Conservation (phyloP, 2,888 invertebrate genomes). For the Alsophila aescularia region DNA sequence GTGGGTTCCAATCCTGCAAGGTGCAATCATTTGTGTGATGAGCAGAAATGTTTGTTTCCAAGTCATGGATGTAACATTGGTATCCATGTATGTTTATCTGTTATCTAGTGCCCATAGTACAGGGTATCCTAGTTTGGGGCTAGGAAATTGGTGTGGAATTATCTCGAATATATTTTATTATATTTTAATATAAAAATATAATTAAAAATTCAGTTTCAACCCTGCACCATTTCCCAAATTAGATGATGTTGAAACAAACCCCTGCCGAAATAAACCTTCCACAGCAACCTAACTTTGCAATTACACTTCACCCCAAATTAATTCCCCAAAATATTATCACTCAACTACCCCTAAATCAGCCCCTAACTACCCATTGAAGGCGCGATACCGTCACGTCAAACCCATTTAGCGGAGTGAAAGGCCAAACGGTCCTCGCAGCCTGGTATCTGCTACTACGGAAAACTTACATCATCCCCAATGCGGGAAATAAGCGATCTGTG, state of each 20-base stretch:
- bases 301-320: slow-evolving; percentile 32
- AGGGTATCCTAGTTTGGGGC: too few relatives aligned
- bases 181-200: too few relatives aligned
- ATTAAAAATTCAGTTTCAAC: background rate
- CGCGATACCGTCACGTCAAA: slow-evolving; percentile 43
- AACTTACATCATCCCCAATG: slow-evolving; percentile 77
- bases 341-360: slow-evolving; percentile 37
- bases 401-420: slow-evolving; percentile 50
- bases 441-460: slow-evolving; percentile 73
- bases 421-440: slow-evolving; percentile 63
- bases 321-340: slow-evolving; percentile 33
- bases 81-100: too few relatives aligned
- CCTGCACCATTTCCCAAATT: slow-evolving; percentile 10
- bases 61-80: too few relatives aligned
- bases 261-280: slow-evolving; percentile 18
- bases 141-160: too few relatives aligned
- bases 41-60: too few relatives aligned
- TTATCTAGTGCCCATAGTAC: too few relatives aligned
- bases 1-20: too few relatives aligned
- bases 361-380: slow-evolving; percentile 33
- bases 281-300: slow-evolving; percentile 9
- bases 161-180: too few relatives aligned
- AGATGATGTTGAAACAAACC: slow-evolving; percentile 4
- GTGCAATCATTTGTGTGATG: too few relatives aligned
- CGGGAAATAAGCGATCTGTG: slow-evolving; percentile 76